These are phyloP conservation scores for western clawed frog (Xenopus tropicalis) DNA, from an alignment of 2,113 vertebrate genomes.

Conservation along the genomic window UCB_Xtro_10.0 CM004452.2:11828001-11828500, in stretches of 20 bases:
- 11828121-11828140: slow-evolving; percentile 61
- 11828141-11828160: slow-evolving; percentile 62
- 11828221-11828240: slow-evolving; percentile 65
- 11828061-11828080: background rate
- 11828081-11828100: slow-evolving; percentile 16
- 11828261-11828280: slow-evolving; percentile 62
- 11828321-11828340: background rate
- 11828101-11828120: background rate
- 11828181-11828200: slow-evolving; percentile 72
- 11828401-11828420: too few relatives aligned
- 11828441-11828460: too few relatives aligned
- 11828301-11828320: background rate
- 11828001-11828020: too few relatives aligned
- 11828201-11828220: slow-evolving; percentile 75
- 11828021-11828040: too few relatives aligned
- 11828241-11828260: slow-evolving; percentile 71
- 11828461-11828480: too few relatives aligned
- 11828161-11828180: slow-evolving; percentile 71
- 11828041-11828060: background rate
- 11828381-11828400: too few relatives aligned
- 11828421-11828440: too few relatives aligned
- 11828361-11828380: too few relatives aligned
- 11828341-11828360: background rate
- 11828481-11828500: too few relatives aligned
- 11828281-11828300: background rate